Evolutionary conservation across 2,888 invertebrate species (phyloP), one percentile per base, ranked within the genome.

Genomic region (Hyppa rectilinea): DNA sequence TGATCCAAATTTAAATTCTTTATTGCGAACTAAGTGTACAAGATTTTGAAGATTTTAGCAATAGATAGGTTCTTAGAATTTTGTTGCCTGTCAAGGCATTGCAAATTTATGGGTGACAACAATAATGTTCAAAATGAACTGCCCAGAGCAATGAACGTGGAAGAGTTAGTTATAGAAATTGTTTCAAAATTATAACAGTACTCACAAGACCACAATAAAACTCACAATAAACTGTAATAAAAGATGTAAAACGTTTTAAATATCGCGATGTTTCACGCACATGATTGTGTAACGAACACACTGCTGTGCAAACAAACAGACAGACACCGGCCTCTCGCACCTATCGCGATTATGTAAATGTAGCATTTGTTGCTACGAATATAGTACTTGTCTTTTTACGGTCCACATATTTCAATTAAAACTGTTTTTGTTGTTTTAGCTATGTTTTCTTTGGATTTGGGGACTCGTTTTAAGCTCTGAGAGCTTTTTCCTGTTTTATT

Each of bases 281-380:
- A 60, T 67, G 72, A 84, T 84, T 85, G 77, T 73, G 80, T 84
- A 85, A 83, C 43, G 31, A 73, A 20, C 20, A 26, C 26, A 72
- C 80, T 78, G 75, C 85, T 84, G 86, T 56, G 49, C 72, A 84
- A 85, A 84, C 72, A 84, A 85, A 84, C 82, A 84, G 14, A 75
- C 74, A 69, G 47, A 80, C 71, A 63, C 49, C 52, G 72, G 84
- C 71, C 75, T 71, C 71, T 68, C 70, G 63, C 69, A 65, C 71
- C 77, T 77, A 77, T 67, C 60, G 69, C 40, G 77, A 78, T 78
- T 81, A 81, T 78, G 74, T 69, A 81, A 81, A 76, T 83, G 78
- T 67, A 78, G 26, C 59, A 78, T 72, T 70, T 69, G 65, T 65
- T 62, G 62, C 60, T 38, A 60, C 53, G 60, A 79, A 78, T 71